Base-by-base conservation (phyloP, 2,797 vertebrate species). In the Botia kubotai region DNA sequence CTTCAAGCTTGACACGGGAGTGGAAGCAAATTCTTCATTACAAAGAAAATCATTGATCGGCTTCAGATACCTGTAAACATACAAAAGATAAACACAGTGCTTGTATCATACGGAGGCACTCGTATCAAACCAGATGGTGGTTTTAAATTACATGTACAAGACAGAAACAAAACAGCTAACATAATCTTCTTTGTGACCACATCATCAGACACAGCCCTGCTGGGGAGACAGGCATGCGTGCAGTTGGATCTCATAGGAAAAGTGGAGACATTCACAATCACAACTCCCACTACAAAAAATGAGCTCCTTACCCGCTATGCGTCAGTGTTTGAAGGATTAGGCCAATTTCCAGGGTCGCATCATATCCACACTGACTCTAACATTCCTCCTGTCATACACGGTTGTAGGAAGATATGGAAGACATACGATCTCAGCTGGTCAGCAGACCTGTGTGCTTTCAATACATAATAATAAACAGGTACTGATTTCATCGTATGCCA, bases 391-490 rank as follows among this genome's bases (percentile, higher is more conserved):
- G 66, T 71, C 1, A 39, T 62, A 2, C 66, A 57, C n/a, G 70
- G 55, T 0, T 79, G 77, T n/a, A 72, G 77, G 8, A 80, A 80
- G 10, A 43, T 80, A 3, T 48, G 8, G 46, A 48, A 12, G 46
- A 48, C 46, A 77, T 72, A 66, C 85, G 73, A 12, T 11, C 10
- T 48, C 11, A 48, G 10, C 10, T 48, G 10, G 46, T 12, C 73
- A 8, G 77, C 50, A 0, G 11, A 33, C 0, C 71, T 86, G 2
- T 83, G 81, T 58, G 80, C 43, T 0, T 83, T 88, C 2, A 87
- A 82, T 36, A 84, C n/a, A n/a, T n/a, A n/a, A n/a, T n/a, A n/a
- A n/a, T n/a, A n/a, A 80, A 75, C 0, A 2, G 39, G 1, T 79
- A 72, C 14, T 3, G 5, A 2, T 77, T 39, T 23, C 23, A 75